A percentile compares a stretch with the other conserved stretches of the same genome.
Conservation (phyloP, 2,888 invertebrate species). For the Pycnomerus fuliginosus region DNA sequence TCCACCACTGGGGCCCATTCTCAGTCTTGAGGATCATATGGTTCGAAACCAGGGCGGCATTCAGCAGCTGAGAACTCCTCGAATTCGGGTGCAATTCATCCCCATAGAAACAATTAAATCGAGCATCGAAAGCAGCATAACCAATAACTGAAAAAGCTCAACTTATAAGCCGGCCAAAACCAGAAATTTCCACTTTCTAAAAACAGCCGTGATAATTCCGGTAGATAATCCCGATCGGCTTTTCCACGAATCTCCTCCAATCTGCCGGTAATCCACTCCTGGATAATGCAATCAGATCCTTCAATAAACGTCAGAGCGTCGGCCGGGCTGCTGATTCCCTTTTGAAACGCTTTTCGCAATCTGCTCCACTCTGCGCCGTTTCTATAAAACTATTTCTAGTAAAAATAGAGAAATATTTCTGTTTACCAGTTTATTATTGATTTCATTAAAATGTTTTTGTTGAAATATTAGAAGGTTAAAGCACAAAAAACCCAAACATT, state of each 20-base stretch:
- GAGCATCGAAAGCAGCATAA: constrained; percentile 67
- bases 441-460: too few species aligned
- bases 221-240: constrained; percentile 62
- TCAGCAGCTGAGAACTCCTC: constrained; percentile 66
- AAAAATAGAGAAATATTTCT: too few species aligned
- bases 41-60: constrained; percentile 73
- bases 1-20: constrained; percentile 71
- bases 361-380: constrained; percentile 84
- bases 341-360: constrained; percentile 76
- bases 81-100: constrained; percentile 62
- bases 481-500: too few species aligned
- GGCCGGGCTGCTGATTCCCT: constrained; percentile 71
- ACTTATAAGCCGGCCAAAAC: not conserved
- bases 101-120: constrained; percentile 66
- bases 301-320: constrained; percentile 67
- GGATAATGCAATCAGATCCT: constrained; percentile 63
- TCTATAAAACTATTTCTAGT: constrained; percentile 54
- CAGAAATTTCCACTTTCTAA: constrained; percentile 65
- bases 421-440: too few species aligned
- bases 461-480: too few species aligned
- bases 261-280: constrained; percentile 60
- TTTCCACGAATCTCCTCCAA: constrained; percentile 37
- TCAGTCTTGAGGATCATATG: constrained; percentile 68
- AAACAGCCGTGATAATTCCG: constrained; percentile 69
- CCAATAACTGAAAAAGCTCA: constrained; percentile 66